Base-by-base conservation (phyloP, 2,113 vertebrate genomes). In the Solea solea region DNA sequence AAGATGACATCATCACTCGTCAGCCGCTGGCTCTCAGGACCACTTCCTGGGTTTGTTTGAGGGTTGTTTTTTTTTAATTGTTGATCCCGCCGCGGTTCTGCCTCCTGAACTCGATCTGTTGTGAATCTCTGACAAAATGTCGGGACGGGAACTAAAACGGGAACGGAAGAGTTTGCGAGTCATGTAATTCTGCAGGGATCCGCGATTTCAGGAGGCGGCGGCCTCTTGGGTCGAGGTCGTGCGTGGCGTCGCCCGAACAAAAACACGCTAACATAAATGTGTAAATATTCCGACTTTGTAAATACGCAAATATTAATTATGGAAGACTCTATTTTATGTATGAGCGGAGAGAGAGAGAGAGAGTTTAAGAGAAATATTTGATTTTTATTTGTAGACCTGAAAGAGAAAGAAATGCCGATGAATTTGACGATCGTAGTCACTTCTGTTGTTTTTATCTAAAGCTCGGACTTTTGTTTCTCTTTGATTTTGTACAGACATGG, bases 291-390 rank as follows among this genome's bases (percentile, higher is more conserved):
- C 69, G 71, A 60, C 72, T 14, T 5, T 94, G 92, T 94, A 94
- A 92, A 94, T 94, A 93, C 6, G 68, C 52, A 89, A 91, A 91
- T 90, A 91, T 81, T 90, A 91, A 77, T 63, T n/a, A n/a, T n/a
- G n/a, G 88, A 83, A 93, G 86, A 92, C 86, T 93, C 88, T 94
- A 93, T 94, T 94, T 94, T 94, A 90, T 76, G 90, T 91, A 93
- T 77, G 85, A 90, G 82, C 55, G 57, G 72, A 76, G 64, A 74
- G 84, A 78, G 84, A 87, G 84, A 85, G 84, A 1, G 53, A 61
- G 74, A 86, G 85, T 93, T 86, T 86, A 86, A 77, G 85, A 89
- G 46, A 88, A 91, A 83, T 78, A 73, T 90, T 83, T 86, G 60
- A 66, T 80, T 90, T 79, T 76, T 71, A 82, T 85, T 82, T 83